Percentiles rank a stretch among this genome's conserved stretches.
These are phyloP conservation scores for Larimichthys crocea DNA, from an alignment of 2,113 vertebrate species.

Conservation along the genomic window DNA sequence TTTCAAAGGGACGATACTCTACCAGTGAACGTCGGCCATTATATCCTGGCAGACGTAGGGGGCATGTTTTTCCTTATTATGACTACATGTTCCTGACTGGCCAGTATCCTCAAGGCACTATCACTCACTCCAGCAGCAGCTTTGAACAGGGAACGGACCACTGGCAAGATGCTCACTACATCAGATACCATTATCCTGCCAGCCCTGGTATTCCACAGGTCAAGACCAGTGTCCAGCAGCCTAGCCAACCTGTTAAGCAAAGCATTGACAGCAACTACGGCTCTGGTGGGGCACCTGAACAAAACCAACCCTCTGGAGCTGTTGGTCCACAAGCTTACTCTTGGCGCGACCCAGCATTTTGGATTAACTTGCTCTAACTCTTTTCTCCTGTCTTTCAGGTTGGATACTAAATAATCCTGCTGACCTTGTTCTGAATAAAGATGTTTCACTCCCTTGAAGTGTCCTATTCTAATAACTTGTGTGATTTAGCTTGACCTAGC, in stretches of 20 bases:
- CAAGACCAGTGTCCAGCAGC: fast-evolving
- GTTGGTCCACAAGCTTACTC: background rate
- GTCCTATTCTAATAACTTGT: too few relatives aligned
- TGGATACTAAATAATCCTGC: background rate
- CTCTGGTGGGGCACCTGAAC: background rate
- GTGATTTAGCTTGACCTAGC: too few relatives aligned
- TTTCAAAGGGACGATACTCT: fast-evolving
- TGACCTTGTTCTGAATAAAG: background rate
- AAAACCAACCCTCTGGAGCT: background rate
- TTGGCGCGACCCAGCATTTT: too few relatives aligned
- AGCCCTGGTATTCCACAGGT: background rate
- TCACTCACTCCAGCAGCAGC: slow-evolving; percentile 19
- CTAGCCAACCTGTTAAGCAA: background rate
- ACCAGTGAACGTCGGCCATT: background rate
- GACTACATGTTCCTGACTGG: slow-evolving; percentile 31
- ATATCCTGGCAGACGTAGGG: background rate
- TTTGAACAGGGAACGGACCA: slow-evolving; percentile 33
- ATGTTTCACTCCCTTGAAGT: too few relatives aligned
- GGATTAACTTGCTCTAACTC: background rate
- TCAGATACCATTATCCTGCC: background rate
- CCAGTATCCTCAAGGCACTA: slow-evolving; percentile 30
- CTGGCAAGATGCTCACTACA: background rate
- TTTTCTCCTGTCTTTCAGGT: background rate
- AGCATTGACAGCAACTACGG: background rate
- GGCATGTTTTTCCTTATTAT: background rate